A percentile compares a stretch with the other conserved stretches of the same genome.
These are phyloP conservation scores for Gymnobelideus leadbeateri DNA, from an alignment of 2,113 vertebrate genomes.

Conservation along the genomic window DNA sequence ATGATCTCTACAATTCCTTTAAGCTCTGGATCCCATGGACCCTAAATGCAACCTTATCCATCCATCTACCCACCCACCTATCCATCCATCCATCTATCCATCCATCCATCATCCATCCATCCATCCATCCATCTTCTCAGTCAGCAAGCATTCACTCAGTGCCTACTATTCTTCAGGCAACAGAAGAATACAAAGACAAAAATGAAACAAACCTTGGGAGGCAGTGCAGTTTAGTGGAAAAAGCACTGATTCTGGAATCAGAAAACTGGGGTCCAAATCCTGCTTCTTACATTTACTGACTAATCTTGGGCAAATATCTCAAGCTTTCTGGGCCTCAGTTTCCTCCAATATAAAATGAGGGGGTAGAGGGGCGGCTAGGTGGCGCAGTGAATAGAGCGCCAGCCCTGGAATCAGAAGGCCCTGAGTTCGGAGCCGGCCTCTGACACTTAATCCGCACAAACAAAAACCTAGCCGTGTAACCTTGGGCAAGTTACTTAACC, in stretches of 20 bases:
- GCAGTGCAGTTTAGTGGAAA: neutral
- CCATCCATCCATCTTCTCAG: too few relatives aligned
- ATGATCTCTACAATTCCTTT: neutral
- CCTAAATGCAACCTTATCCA: neutral
- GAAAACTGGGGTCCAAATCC: neutral
- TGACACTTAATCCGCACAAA: too few relatives aligned
- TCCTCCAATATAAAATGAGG: too few relatives aligned
- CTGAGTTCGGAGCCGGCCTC: too few relatives aligned
- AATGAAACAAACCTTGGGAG: neutral
- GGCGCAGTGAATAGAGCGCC: too few relatives aligned
- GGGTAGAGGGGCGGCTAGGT: too few relatives aligned
- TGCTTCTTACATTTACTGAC: neutral
- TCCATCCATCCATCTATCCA: neutral
- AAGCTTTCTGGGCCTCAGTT: too few relatives aligned
- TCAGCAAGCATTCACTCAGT: neutral
- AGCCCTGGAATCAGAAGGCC: too few relatives aligned
- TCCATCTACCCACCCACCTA: neutral
- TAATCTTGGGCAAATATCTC: too few relatives aligned
- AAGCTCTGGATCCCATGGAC: neutral
- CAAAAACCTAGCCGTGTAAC: too few relatives aligned
- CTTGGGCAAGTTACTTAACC: too few relatives aligned
- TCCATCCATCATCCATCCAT: neutral
- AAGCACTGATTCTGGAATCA: neutral
- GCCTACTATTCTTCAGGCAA: neutral
- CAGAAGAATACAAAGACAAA: neutral